These are phyloP conservation scores for Brachyistius frenatus DNA, from an alignment of 2,113 vertebrate species.

Conservation along the genomic window DNA sequence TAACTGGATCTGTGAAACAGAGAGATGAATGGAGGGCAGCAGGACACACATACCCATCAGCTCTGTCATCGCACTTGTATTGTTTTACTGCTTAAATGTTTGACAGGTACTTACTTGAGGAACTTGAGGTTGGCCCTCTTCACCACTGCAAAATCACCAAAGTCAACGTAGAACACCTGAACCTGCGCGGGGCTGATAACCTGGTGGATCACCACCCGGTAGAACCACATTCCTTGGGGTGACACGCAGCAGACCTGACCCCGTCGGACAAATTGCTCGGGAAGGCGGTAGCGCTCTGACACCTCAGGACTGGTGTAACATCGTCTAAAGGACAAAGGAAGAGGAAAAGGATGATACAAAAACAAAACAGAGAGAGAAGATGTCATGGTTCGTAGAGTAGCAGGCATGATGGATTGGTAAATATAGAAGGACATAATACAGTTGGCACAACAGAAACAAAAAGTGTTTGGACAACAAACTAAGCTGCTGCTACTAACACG, in stretches of 20 bases:
- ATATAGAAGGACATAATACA: too few species aligned
- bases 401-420: too few species aligned
- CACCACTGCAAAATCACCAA: conserved; percentile 85
- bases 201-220: conserved; percentile 90
- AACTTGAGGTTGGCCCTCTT: conserved; percentile 86
- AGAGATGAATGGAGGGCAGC: not conserved
- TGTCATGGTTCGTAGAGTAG: too few species aligned
- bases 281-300: conserved; percentile 88
- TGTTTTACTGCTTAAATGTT: not conserved
- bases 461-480: not conserved
- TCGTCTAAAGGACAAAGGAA: conserved; percentile 76
- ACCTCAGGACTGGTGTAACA: conserved; percentile 89
- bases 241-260: conserved; percentile 92
- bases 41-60: not conserved
- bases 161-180: conserved; percentile 92
- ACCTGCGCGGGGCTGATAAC: conserved; percentile 85
- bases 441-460: not conserved
- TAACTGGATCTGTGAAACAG: conserved; percentile 86
- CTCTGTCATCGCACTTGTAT: not conserved
- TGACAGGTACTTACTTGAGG: conserved; percentile 88
- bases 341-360: not conserved
- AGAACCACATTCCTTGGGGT: conserved; percentile 89
- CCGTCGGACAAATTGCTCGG: conserved; percentile 81
- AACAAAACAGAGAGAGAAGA: not conserved
- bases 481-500: not conserved